A percentile compares a stretch with the other conserved stretches of the same genome.
These are phyloP conservation scores for Tragelaphus eurycerus DNA, from an alignment of 2,797 vertebrate species.

Conservation along the genomic window DNA sequence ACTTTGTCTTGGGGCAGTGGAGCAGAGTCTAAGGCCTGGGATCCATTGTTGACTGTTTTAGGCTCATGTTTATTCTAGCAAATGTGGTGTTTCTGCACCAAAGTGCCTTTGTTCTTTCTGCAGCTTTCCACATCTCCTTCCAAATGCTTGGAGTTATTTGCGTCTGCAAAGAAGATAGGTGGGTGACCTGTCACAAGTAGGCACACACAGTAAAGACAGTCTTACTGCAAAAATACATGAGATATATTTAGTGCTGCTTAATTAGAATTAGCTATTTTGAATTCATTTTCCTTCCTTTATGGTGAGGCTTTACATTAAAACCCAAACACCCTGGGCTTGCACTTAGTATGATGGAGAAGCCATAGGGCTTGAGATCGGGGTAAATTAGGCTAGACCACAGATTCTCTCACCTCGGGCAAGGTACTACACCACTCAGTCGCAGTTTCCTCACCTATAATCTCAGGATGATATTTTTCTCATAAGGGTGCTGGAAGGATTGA, in stretches of 20 bases:
- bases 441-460: not conserved
- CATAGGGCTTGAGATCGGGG: not conserved
- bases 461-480: not conserved
- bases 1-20: not conserved
- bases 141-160: conserved; percentile 45
- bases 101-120: conserved; percentile 24
- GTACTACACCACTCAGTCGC: not conserved
- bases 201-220: not conserved
- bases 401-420: not conserved
- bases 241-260: conserved; percentile 59
- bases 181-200: conserved; percentile 48
- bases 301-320: conserved; percentile 31
- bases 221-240: not conserved
- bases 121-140: not conserved
- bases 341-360: not conserved
- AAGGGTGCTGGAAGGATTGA: not conserved
- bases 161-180: conserved; percentile 32
- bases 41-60: not conserved
- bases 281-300: conserved; percentile 30
- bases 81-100: not conserved
- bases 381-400: not conserved
- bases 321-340: not conserved
- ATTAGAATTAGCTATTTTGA: conserved; percentile 42
- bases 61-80: not conserved
- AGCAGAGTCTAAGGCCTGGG: not conserved